Percentiles rank a stretch among this genome's conserved stretches.
phyloP scores from a whole-genome alignment of 2,888 invertebrate genomes.

The Balanococcus diminutus region DNA sequence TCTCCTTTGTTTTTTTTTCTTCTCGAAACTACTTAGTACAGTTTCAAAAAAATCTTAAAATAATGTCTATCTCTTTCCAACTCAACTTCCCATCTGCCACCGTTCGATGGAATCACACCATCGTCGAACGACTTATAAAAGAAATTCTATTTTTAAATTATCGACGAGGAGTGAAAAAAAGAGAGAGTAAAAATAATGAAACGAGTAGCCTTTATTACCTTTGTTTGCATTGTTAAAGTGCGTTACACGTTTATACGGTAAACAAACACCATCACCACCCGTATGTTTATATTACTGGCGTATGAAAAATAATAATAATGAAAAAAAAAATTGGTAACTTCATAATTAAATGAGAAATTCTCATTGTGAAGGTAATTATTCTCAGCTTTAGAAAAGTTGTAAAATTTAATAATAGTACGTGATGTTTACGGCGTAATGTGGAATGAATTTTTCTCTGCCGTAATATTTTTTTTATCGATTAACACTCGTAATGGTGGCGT shows the following conservation, averaged over 20 bases:
- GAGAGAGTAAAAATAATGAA: not conserved
- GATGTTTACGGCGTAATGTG: conserved; percentile 29
- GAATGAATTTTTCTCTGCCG: not conserved
- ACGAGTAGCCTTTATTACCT: not conserved
- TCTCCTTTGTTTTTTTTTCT: no score
- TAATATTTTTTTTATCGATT: conserved; percentile 4
- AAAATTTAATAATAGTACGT: conserved; percentile 21
- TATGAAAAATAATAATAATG: no score
- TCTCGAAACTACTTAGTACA: no score
- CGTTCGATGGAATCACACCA: not conserved
- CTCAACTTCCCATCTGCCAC: no score
- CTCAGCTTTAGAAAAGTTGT: not conserved
- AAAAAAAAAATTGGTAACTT: not conserved
- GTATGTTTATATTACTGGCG: no score
- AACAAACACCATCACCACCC: no score
- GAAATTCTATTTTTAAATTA: not conserved
- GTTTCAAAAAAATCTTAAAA: no score
- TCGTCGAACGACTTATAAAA: not conserved
- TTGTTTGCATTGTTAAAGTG: not conserved
- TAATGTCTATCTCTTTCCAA: no score
- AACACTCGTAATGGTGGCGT: not conserved
- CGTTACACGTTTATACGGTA: not conserved
- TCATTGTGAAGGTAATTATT: not conserved
- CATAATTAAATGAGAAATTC: not conserved
- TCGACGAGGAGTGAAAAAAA: not conserved